Evolutionary conservation across 2,797 vertebrate genomes (phyloP), one percentile per base, ranked within the genome.

Genomic region (Clarias fuscus): DNA sequence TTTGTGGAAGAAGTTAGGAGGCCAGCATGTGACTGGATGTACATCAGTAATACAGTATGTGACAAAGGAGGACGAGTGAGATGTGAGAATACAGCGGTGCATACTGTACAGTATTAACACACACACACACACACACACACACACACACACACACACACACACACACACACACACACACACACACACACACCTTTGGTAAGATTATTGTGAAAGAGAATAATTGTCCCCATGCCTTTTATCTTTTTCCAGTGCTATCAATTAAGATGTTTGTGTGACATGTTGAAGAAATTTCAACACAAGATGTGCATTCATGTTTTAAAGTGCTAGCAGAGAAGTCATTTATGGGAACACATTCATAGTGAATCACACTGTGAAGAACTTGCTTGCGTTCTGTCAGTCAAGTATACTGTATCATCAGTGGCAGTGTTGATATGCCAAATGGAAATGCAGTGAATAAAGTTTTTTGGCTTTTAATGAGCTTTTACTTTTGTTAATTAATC

Each of bases 141-240:
- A 30, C 53, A 30, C 27, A 58, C 75, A 59, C 27, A 58, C 27
- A 33, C 53, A 76, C 73, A 53, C 72, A 73, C 71, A 48, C 71
- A 53, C 40, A 48, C 68, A 71, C 33, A 22, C 68, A 71, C 68
- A 71, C 37, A 40, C 33, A 40, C 7, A 61, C 18, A 5, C 33
- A 13, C 62, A 68, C 80, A 53, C 37, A 53, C 33, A 17, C 33
- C 33, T 64, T 30, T 62, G 70, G 7, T 64, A 40, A 59, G 40
- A 27, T 75, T 14, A 17, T 83, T 65, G 37, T 53, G 27, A 76
- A 84, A 84, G 53, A 59, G n/a, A 59, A 77, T 59, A 58, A 77
- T 58, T 18, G 1, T 59, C 53, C 33, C 0, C 17, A 77, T 58
- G 43, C 15, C 27, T 30, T 53, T 17, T 75, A 3, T 24, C 43